A percentile compares a stretch with the other conserved stretches of the same genome.
These are phyloP conservation scores for Apoda limacodes DNA, from an alignment of 2,888 invertebrate species.

Conservation along the genomic window DNA sequence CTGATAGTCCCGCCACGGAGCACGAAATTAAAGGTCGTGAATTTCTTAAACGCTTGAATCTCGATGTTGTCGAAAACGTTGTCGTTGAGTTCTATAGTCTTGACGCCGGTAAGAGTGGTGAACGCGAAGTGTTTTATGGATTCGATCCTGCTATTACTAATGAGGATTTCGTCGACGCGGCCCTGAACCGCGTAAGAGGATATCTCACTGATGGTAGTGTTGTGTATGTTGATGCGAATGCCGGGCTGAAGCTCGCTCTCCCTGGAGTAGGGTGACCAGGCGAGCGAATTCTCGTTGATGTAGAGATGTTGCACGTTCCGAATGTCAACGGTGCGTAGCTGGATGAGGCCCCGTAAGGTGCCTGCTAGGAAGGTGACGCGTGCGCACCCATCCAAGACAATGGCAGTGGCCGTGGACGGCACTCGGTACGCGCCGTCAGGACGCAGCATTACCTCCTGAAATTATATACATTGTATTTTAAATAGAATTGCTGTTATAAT, in stretches of 20 bases:
- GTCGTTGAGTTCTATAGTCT: slow-evolving; percentile 73
- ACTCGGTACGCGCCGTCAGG: slow-evolving; percentile 66
- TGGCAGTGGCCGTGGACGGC: slow-evolving; percentile 63
- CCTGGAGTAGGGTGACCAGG: slow-evolving; percentile 70
- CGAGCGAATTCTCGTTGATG: slow-evolving; percentile 71
- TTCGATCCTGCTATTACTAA: slow-evolving; percentile 72
- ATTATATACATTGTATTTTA: slow-evolving; percentile 5
- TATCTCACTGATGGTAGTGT: slow-evolving; percentile 64
- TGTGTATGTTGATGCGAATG: slow-evolving; percentile 57
- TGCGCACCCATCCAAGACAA: slow-evolving; percentile 76
- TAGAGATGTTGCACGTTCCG: slow-evolving; percentile 72
- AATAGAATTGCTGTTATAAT: background rate
- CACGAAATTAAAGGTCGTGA: slow-evolving; percentile 74
- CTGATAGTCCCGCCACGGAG: slow-evolving; percentile 72
- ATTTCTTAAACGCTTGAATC: slow-evolving; percentile 83
- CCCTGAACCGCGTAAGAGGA: slow-evolving; percentile 77
- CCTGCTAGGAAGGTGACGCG: slow-evolving; percentile 69
- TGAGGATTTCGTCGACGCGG: slow-evolving; percentile 75
- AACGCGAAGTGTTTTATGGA: slow-evolving; percentile 79
- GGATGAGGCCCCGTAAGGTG: slow-evolving; percentile 70
- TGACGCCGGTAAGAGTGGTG: slow-evolving; percentile 75
- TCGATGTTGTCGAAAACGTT: slow-evolving; percentile 72
- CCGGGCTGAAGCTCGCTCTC: slow-evolving; percentile 75
- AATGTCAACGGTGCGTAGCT: slow-evolving; percentile 73
- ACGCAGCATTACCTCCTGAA: slow-evolving; percentile 71